phyloP scores from a whole-genome alignment of 2,888 invertebrate species.

The Carcina quercana region DNA sequence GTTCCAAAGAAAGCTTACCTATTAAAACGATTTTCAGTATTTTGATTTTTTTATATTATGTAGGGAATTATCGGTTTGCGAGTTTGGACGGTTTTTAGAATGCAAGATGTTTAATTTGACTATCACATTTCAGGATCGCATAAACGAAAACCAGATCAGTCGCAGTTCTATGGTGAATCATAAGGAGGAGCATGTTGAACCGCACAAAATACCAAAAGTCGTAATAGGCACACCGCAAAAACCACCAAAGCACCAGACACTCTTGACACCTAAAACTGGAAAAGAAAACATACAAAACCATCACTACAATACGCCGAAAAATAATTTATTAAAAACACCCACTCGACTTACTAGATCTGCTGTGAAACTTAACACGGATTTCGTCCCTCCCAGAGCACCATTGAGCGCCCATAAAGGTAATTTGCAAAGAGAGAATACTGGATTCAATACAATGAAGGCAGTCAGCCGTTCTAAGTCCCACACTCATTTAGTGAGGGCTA shows the following conservation, averaged over 20 bases:
- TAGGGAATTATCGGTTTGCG: no score
- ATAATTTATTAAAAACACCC: constrained; percentile 43
- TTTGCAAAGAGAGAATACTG: constrained; percentile 46
- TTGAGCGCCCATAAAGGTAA: constrained; percentile 49
- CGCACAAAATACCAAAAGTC: constrained; percentile 22
- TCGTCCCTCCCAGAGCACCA: constrained; percentile 58
- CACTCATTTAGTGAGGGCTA: constrained; percentile 43
- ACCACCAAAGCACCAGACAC: constrained; percentile 31
- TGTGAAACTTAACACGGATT: constrained; percentile 48
- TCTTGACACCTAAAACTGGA: constrained; percentile 50
- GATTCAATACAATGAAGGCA: constrained; percentile 36
- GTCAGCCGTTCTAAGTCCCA: constrained; percentile 58
- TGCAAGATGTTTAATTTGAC: no score
- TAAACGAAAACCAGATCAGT: constrained; percentile 63
- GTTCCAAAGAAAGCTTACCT: no score
- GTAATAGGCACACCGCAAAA: constrained; percentile 37
- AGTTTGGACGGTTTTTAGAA: no score
- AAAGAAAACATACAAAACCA: constrained; percentile 54
- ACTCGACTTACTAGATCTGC: constrained; percentile 55
- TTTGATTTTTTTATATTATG: no score
- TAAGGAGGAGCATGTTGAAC: constrained; percentile 19
- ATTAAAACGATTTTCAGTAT: no score
- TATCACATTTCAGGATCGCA: constrained; percentile 68
- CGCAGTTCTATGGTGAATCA: constrained; percentile 66
- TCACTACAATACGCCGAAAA: constrained; percentile 40